Evolutionary conservation across 2,113 vertebrate species (phyloP), one percentile per base, ranked within the genome.

Genomic region (Aegypius monachus): DNA sequence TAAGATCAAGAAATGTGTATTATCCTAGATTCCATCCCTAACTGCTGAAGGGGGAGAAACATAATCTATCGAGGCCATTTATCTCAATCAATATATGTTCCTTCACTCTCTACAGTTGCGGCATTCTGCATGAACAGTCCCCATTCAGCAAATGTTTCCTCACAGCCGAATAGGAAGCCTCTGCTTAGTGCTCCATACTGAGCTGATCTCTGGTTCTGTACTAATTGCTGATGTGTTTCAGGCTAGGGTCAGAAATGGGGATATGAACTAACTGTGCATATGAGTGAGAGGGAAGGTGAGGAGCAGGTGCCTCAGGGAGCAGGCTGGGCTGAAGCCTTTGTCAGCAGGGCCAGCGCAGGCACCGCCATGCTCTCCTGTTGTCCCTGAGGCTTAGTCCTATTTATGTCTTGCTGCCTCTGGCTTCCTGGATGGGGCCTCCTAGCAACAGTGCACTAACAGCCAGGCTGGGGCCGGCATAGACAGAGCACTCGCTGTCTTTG

Each of bases 341-440:
- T 17, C 0, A 1, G 23, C 58, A 72, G 83, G 15, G 32, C 34
- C 34, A 32, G 36, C 0, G 1, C 48, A 52, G 63, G 22, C 0
- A 1, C 38, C 0, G 1, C 9, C 29, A 7, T 0, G 7, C 21
- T 62, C 10, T 34, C 36, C 36, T 17, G 1, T 20, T 48, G 17
- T 72, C 40, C 26, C 20, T 4, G 19, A 3, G 36, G 32, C 52
- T 72, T 11, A 2, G n/a, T 17, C 40, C 40, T 5, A 4, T 18
- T 50, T 29, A 10, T 40, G n/a, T 34, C 52, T 32, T 6, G 31
- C 73, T 70, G 67, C 50, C 13, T 84, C 18, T 16, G 32, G 42
- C 65, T 90, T 59, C 56, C 21, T 0, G 3, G 52, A 22, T 38
- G 34, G n/a, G 21, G 32, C 70, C 36, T 85, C 82, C 48, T 61